Evolutionary conservation across 2,113 vertebrate genomes (phyloP).

Genomic region (Pogona vitticeps): DNA sequence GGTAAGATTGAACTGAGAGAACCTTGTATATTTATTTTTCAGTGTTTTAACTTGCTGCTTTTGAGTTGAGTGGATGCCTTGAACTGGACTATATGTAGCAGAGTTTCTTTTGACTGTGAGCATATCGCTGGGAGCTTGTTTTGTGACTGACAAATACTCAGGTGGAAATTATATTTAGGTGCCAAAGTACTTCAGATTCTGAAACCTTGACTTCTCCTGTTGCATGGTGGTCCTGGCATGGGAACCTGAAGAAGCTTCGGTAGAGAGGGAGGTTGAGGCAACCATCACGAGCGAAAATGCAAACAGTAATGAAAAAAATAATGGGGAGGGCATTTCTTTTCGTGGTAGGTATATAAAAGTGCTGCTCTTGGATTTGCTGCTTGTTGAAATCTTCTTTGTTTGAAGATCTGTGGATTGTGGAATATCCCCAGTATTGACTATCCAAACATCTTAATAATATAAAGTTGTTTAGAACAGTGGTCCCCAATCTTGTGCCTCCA

Average conservation of each 20-base stretch:
- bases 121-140: neutral
- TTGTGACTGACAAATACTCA: neutral
- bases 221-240: neutral
- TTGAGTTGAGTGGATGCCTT: neutral
- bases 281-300: neutral
- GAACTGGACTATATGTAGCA: neutral
- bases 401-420: neutral
- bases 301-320: neutral
- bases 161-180: neutral
- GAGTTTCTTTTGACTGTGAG: neutral
- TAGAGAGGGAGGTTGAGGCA: neutral
- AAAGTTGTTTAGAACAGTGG: no score
- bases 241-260: neutral
- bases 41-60: neutral
- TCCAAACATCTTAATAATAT: no score
- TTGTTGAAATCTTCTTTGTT: neutral
- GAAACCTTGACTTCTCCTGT: neutral
- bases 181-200: no score
- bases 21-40: neutral
- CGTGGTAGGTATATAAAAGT: neutral
- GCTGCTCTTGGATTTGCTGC: neutral
- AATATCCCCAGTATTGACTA: neutral
- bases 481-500: no score
- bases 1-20: conserved; percentile 71
- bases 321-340: neutral